Evolutionary conservation across 1,140 invertebrate genomes (phyloP).

Genomic region (Thalassaphorura encarpata): DNA sequence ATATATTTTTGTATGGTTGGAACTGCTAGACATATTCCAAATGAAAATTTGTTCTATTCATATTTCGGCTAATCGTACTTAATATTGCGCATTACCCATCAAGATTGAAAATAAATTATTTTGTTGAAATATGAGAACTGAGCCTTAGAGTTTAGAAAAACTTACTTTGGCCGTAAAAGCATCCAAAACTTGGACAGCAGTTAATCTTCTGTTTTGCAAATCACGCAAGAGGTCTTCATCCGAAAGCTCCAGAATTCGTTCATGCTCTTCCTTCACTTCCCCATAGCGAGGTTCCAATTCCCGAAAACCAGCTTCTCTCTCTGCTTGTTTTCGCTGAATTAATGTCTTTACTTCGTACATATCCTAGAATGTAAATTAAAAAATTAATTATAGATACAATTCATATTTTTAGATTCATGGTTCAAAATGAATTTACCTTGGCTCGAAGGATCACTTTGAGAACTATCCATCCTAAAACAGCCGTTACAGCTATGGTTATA

Average conservation of each 20-base stretch:
- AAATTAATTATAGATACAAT: background rate
- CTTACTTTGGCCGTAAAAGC: constrained; percentile 29
- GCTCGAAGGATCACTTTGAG: background rate
- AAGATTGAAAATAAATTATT: too few species aligned
- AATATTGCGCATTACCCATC: too few species aligned
- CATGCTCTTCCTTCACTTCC: constrained; percentile 10
- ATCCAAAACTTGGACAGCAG: constrained; percentile 22
- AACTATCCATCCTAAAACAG: too few species aligned
- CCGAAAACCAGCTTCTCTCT: constrained; percentile 20
- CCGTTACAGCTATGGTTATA: too few species aligned
- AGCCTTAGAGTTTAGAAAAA: background rate
- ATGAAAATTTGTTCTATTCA: too few species aligned
- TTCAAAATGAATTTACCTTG: background rate
- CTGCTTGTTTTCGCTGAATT: constrained; percentile 13
- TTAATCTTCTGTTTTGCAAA: constrained; percentile 25
- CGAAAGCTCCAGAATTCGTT: constrained; percentile 20
- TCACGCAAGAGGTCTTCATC: constrained; percentile 21
- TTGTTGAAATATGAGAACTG: too few species aligned
- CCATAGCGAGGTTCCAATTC: constrained; percentile 21
- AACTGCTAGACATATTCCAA: too few species aligned
- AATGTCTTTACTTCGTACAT: background rate
- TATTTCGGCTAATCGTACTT: too few species aligned
- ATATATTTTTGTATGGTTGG: too few species aligned
- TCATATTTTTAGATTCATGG: background rate
- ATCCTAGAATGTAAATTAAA: background rate